Conservation (phyloP, 2,888 invertebrate genomes). For the Dione vanillae region DNA sequence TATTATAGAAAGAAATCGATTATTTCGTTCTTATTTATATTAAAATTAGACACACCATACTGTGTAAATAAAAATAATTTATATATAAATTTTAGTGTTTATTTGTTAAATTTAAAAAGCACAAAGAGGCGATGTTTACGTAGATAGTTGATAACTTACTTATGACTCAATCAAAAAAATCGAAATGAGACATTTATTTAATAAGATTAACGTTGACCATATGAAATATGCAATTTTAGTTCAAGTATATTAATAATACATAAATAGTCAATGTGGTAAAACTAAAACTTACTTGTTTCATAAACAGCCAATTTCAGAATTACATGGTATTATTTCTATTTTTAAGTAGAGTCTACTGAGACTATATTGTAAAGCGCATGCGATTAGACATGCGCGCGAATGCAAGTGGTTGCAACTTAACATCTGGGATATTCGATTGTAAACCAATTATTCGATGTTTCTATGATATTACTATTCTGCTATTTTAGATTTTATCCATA, state of each 20-base stretch:
- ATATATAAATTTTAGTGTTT: no score
- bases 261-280: background rate
- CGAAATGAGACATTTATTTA: background rate
- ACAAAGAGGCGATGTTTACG: background rate
- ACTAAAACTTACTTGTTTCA: background rate
- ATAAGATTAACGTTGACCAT: background rate
- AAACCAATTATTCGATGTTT: slow-evolving; percentile 20
- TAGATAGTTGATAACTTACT: background rate
- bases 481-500: background rate
- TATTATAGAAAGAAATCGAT: no score
- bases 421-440: slow-evolving; percentile 25
- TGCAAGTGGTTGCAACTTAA: slow-evolving; percentile 34
- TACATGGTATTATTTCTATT: slow-evolving; percentile 22
- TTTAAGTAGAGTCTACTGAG: slow-evolving; percentile 29
- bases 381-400: slow-evolving; percentile 39
- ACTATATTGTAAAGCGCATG: slow-evolving; percentile 39
- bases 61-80: no score
- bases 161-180: background rate
- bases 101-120: background rate
- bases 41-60: no score
- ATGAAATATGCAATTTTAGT: background rate
- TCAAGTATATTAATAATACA: background rate
- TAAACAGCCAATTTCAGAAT: slow-evolving; percentile 12
- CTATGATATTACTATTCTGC: background rate
- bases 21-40: no score